Base-by-base conservation (phyloP, 2,113 vertebrate species). In the Canis aureus region DNA sequence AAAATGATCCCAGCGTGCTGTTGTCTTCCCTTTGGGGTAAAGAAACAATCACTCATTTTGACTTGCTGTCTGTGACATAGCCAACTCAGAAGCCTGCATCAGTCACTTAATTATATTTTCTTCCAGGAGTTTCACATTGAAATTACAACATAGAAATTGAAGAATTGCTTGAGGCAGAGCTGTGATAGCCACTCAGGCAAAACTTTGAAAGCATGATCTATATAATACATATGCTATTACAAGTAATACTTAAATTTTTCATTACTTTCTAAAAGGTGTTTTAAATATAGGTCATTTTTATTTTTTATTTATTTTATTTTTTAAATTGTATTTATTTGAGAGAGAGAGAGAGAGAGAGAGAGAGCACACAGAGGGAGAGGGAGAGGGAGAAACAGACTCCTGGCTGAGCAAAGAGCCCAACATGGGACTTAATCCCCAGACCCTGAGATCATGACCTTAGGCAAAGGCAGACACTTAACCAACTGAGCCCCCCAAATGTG, bases 101-200 rank as follows among this genome's bases (percentile, higher is more conserved):
- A 8, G 11, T 86, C n/a, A 27, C 23, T 76, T 71, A 95, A 43
- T 89, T 86, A 53, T 22, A 35, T 67, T 71, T 19, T 89, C 16
- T 91, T 90, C 91, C 32, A 93, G 51, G n/a, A 73, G 20, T 57
- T 94, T 92, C 27, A 86, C 25, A 53, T 17, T 78, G 53, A 91
- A 97, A 81, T 89, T 71, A 35, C 22, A 82, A 29, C 9, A 35
- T 2, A 74, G 49, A 81, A 88, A 62, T 11, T 69, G 64, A 66
- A 57, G 27, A 93, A 35, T 25, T 73, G 19, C 32, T 92, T 93
- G 6, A 78, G 73, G 16, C 25, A n/a, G 53, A 95, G 12, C 60
- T 83, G 38, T 92, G 35, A 53, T 67, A 62, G 49, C 73, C 13
- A 71, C 16, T 22, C 11, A 19, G 38, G 23, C 6, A 89, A 88